Evolutionary conservation across 92 coral and sea anemone species (phyloP), one percentile per base, ranked within the genome.

Genomic region (Phenganax subtilis): DNA sequence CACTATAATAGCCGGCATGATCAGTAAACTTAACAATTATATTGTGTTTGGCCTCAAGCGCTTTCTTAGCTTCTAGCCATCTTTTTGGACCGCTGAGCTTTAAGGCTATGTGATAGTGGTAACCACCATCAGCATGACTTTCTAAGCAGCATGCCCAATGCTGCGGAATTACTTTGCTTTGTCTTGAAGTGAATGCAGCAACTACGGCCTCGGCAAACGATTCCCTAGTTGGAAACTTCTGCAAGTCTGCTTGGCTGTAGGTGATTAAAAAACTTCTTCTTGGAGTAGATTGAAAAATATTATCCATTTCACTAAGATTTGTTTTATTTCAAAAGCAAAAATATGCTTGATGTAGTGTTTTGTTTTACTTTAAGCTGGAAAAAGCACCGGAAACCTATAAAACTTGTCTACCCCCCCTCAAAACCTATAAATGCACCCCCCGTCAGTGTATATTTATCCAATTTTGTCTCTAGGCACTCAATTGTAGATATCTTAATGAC

Each of bases 111-210:
- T 65, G 72, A 20, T 65, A 65, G 37, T 65, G 72, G 17, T 16
- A 28, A 16, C 72, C 27, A 16, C 72, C 72, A 65, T 65, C 15
- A 9, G 25, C 11, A 25, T 65, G 72, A 16, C 17, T 28, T 65
- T 65, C 72, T 10, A 65, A 28, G 72, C 15, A 65, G 37, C 72
- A 65, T 9, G 72, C 72, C 72, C 72, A 65, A 9, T 65, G 72
- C 9, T 28, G 25, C 25, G 37, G 27, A 16, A 16, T 20, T 8
- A 28, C 72, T 8, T 65, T 65, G 9, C 60, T 14, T 9, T 25
- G 27, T 16, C 17, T 65, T 9, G 27, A 16, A 8, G 25, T 28
- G 37, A 65, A 65, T 9, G 9, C 37, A 8, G 9, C 27, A 10
- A 9, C 72, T 20, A 65, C 37, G 10, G 37, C 37, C 37, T 28